Evolutionary conservation across 1,140 invertebrate species (phyloP).

Genomic region (Hydropsyche tenuis): DNA sequence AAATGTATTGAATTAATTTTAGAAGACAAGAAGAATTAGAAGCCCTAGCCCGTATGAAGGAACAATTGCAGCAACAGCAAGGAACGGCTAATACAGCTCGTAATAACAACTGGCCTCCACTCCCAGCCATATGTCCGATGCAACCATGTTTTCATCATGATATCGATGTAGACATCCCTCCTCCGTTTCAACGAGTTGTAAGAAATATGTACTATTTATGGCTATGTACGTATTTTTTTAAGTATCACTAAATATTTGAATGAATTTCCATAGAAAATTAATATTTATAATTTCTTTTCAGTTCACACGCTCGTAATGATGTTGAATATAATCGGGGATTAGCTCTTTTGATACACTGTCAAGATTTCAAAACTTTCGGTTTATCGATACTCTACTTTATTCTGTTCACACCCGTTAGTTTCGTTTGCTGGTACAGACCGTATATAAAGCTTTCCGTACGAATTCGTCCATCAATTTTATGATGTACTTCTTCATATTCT

Average conservation of each 20-base stretch:
- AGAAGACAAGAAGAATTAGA: constrained; percentile 85
- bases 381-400: constrained; percentile 88
- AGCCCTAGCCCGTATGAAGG: constrained; percentile 87
- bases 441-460: constrained; percentile 79
- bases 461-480: constrained; percentile 99
- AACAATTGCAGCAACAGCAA: constrained; percentile 74
- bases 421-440: constrained; percentile 91
- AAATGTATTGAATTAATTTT: too few species aligned
- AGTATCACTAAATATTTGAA: not conserved
- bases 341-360: constrained; percentile 69
- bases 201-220: constrained; percentile 94
- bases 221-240: constrained; percentile 82
- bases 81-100: constrained; percentile 75
- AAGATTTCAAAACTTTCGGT: constrained; percentile 82
- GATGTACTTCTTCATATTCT: constrained; percentile 99
- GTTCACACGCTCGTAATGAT: constrained; percentile 87
- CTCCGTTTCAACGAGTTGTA: constrained; percentile 96
- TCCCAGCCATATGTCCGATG: constrained; percentile 89
- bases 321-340: constrained; percentile 87
- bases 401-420: constrained; percentile 95
- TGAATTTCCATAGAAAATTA: not conserved
- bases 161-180: constrained; percentile 98
- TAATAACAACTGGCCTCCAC: constrained; percentile 97
- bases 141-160: constrained; percentile 99
- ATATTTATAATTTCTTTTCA: constrained; percentile 61